Percentiles rank a stretch among this genome's conserved stretches.
Conservation (phyloP, 2,888 invertebrate species). For the Drosophila subquinaria region DNA sequence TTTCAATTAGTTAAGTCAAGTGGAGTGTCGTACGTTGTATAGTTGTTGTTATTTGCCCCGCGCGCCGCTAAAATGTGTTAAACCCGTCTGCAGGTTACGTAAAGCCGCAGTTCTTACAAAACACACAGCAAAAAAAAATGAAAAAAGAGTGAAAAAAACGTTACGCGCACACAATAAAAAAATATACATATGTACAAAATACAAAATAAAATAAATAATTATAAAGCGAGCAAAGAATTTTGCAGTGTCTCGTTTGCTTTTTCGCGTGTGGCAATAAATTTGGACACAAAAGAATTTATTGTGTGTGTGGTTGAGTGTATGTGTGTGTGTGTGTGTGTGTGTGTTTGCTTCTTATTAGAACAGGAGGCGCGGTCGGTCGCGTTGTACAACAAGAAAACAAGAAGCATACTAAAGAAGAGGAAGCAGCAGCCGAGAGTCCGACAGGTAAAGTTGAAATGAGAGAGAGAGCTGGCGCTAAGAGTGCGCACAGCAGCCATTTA, state of each 20-base stretch:
- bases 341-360: constrained; percentile 36
- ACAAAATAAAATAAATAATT: constrained; percentile 30
- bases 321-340: constrained; percentile 29
- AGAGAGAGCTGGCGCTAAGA: constrained; percentile 47
- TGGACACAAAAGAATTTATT: constrained; percentile 64
- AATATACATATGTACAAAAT: no score
- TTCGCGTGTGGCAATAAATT: constrained; percentile 79
- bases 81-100: constrained; percentile 74
- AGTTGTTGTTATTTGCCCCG: constrained; percentile 14
- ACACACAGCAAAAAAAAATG: constrained; percentile 47
- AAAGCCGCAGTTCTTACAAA: constrained; percentile 79
- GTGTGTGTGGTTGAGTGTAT: constrained; percentile 38
- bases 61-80: constrained; percentile 45
- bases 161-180: constrained; percentile 59
- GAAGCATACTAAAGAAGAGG: constrained; percentile 27
- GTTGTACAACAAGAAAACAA: constrained; percentile 34
- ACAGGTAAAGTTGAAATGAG: constrained; percentile 64
- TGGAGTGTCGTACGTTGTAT: background rate
- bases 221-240: constrained; percentile 57
- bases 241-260: constrained; percentile 60
- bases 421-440: constrained; percentile 44
- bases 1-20: constrained; percentile 27
- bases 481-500: constrained; percentile 17
- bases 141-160: constrained; percentile 52
- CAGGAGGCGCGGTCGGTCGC: constrained; percentile 72